Conservation (phyloP, 1,140 invertebrate species). For the Drosophila virilis region DNA sequence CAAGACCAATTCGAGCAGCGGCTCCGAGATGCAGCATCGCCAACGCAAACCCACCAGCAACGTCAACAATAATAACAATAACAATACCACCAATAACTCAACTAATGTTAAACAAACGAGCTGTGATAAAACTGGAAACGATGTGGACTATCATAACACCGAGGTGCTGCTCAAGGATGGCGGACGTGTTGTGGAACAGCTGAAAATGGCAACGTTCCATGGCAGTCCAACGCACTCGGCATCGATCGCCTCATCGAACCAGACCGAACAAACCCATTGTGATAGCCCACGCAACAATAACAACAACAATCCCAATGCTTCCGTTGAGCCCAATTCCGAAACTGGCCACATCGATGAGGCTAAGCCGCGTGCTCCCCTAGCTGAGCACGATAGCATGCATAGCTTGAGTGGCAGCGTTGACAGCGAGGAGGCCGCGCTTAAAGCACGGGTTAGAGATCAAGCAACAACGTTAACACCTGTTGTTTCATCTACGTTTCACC, state of each 20-base stretch:
- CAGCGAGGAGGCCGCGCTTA: slow-evolving; percentile 50
- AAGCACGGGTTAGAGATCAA: slow-evolving; percentile 71
- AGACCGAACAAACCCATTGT: slow-evolving; percentile 80
- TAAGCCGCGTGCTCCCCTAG: slow-evolving; percentile 61
- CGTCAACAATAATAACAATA: slow-evolving; percentile 68
- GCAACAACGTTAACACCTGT: slow-evolving; percentile 40
- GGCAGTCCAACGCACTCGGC: slow-evolving; percentile 70
- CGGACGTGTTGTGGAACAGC: slow-evolving; percentile 63
- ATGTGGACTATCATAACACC: slow-evolving; percentile 63
- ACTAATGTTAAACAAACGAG: slow-evolving; percentile 66
- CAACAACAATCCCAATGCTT: slow-evolving; percentile 39
- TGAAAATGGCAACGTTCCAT: slow-evolving; percentile 66
- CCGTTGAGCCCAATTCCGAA: slow-evolving; percentile 46
- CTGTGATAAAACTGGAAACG: slow-evolving; percentile 75
- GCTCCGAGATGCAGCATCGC: slow-evolving; percentile 78
- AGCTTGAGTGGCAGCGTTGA: slow-evolving; percentile 57
- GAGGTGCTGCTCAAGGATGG: slow-evolving; percentile 63
- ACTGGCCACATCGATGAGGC: not conserved
- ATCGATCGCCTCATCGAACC: slow-evolving; percentile 71
- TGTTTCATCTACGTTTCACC: slow-evolving; percentile 67
- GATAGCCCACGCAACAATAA: slow-evolving; percentile 52
- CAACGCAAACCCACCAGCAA: slow-evolving; percentile 67
- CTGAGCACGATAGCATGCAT: slow-evolving; percentile 68
- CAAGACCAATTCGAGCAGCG: slow-evolving; percentile 28
- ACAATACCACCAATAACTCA: slow-evolving; percentile 55